These are phyloP conservation scores for Girardinus metallicus DNA, from an alignment of 2,797 vertebrate species.

Conservation along the genomic window DNA sequence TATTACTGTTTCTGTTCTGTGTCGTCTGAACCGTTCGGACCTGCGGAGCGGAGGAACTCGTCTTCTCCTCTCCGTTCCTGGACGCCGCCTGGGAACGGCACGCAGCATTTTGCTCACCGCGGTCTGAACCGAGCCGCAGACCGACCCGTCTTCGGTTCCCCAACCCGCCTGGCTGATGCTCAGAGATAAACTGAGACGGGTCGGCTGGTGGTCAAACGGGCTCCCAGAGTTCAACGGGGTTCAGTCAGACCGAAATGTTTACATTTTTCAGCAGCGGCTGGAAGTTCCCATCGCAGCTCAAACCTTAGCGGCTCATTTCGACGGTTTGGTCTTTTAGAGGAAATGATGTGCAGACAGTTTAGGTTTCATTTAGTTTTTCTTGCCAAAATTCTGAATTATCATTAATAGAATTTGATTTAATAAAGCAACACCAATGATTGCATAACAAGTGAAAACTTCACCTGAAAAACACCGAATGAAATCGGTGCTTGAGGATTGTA, in stretches of 20 bases:
- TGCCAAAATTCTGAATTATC: neutral
- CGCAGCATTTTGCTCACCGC: constrained; percentile 11
- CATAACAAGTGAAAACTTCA: neutral
- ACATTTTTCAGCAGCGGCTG: constrained; percentile 9
- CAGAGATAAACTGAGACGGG: constrained; percentile 15
- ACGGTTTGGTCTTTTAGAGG: neutral
- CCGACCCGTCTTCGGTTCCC: constrained; percentile 6
- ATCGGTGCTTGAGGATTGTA: too few species aligned
- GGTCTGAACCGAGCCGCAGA: constrained; percentile 19
- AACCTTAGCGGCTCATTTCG: neutral
- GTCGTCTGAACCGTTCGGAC: neutral
- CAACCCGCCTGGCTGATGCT: neutral
- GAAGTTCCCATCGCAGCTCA: constrained; percentile 24
- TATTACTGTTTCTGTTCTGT: neutral
- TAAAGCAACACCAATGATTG: neutral
- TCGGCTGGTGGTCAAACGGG: neutral
- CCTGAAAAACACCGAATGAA: neutral
- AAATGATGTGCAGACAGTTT: neutral
- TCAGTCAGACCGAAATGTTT: constrained; percentile 49
- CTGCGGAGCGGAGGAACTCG: neutral
- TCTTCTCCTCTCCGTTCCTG: neutral
- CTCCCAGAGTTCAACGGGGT: neutral
- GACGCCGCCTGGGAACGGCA: constrained; percentile 1
- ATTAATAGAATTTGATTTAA: neutral
- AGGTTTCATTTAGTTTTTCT: neutral